These are phyloP conservation scores for Cistogaster globosa DNA, from an alignment of 2,888 invertebrate genomes.

Conservation along the genomic window DNA sequence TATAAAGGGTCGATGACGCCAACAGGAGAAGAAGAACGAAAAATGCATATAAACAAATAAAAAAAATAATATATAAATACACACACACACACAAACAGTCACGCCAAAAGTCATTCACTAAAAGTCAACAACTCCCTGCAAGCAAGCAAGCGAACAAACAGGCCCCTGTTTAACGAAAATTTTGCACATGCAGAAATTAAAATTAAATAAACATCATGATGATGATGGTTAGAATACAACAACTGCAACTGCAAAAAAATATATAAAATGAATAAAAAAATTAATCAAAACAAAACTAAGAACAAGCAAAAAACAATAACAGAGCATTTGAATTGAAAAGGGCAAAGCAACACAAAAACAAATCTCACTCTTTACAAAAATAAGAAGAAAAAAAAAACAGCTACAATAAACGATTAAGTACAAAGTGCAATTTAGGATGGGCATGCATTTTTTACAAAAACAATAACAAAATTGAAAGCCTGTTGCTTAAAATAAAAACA, in stretches of 20 bases:
- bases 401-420: slow-evolving; percentile 54
- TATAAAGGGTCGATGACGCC: slow-evolving; percentile 71
- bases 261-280: slow-evolving; percentile 30
- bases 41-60: slow-evolving; percentile 35
- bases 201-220: neutral
- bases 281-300: slow-evolving; percentile 52
- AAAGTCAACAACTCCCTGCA: slow-evolving; percentile 69
- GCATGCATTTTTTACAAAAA: slow-evolving; percentile 13
- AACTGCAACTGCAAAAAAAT: too few relatives aligned
- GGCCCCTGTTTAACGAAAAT: slow-evolving; percentile 11
- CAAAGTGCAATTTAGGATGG: slow-evolving; percentile 68
- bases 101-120: slow-evolving; percentile 68
- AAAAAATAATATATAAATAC: slow-evolving; percentile 21
- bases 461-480: slow-evolving; percentile 28
- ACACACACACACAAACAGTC: neutral
- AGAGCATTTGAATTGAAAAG: slow-evolving; percentile 61
- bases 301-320: neutral
- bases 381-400: slow-evolving; percentile 39
- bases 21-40: slow-evolving; percentile 51
- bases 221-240: slow-evolving; percentile 64
- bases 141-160: slow-evolving; percentile 33
- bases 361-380: slow-evolving; percentile 33
- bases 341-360: slow-evolving; percentile 57
- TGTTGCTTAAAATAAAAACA: slow-evolving; percentile 50
- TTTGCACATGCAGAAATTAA: slow-evolving; percentile 2